Evolutionary conservation across 1,140 invertebrate species (phyloP).

Genomic region (Varroa destructor): DNA sequence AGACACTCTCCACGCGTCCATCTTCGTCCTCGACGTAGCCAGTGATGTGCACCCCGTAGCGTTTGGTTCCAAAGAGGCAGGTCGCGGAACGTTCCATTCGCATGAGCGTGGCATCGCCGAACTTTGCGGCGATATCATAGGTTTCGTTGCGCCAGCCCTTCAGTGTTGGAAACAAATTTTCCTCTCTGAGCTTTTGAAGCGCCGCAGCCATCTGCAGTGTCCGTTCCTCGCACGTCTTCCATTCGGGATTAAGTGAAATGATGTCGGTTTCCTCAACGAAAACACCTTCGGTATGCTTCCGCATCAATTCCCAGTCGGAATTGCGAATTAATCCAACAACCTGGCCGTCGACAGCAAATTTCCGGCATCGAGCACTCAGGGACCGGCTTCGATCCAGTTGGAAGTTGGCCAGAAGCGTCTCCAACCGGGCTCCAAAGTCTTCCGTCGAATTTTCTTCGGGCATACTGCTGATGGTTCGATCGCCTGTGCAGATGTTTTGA

Average conservation of each 20-base stretch:
- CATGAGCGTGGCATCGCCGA: conserved; percentile 55
- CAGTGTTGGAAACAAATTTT: conserved; percentile 54
- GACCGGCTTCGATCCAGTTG: conserved; percentile 27
- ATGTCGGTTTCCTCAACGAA: conserved; percentile 43
- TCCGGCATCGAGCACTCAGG: conserved; percentile 45
- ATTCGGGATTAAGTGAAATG: conserved; percentile 67
- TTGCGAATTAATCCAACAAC: conserved; percentile 72
- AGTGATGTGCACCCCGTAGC: conserved; percentile 86
- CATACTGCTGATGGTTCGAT: background rate
- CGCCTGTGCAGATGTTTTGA: no score
- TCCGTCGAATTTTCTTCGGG: conserved; percentile 6
- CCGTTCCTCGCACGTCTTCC: conserved; percentile 64
- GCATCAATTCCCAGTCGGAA: conserved; percentile 60
- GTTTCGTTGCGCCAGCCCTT: conserved; percentile 82
- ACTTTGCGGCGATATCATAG: conserved; percentile 64
- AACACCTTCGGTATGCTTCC: conserved; percentile 65
- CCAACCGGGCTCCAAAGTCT: conserved; percentile 1
- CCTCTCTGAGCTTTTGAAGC: conserved; percentile 53
- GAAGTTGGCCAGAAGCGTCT: conserved; percentile 19
- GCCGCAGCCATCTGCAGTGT: conserved; percentile 63
- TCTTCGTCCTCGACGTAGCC: conserved; percentile 71
- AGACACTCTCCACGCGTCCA: conserved; percentile 65
- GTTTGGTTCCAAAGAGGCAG: conserved; percentile 75
- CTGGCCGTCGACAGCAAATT: conserved; percentile 68
- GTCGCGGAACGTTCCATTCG: conserved; percentile 83